A percentile compares a stretch with the other conserved stretches of the same genome.
These are phyloP conservation scores for Chelon labrosus DNA, from an alignment of 2,797 vertebrate species.

Conservation along the genomic window DNA sequence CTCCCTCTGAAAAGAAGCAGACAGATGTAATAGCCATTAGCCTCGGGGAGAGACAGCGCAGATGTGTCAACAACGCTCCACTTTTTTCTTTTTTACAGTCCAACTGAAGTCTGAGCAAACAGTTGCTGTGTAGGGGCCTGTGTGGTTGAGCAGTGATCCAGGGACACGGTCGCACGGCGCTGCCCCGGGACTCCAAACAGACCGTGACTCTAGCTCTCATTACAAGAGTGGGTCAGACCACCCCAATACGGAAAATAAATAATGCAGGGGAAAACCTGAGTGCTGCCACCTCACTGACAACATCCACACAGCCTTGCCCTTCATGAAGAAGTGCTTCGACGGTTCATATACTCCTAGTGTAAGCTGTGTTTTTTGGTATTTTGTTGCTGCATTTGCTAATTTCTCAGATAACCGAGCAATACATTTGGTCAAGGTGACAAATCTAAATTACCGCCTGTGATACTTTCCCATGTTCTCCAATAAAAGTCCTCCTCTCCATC, in stretches of 20 bases:
- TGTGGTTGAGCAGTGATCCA: conserved; percentile 82
- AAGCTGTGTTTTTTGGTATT: conserved; percentile 25
- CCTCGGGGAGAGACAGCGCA: conserved; percentile 75
- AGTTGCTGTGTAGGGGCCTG: conserved; percentile 73
- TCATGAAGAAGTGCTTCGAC: conserved; percentile 58
- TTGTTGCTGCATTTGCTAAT: background rate
- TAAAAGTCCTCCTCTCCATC: conserved; percentile 71
- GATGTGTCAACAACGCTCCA: conserved; percentile 81
- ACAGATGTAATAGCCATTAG: conserved; percentile 81
- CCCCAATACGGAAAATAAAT: conserved; percentile 83
- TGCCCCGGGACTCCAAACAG: conserved; percentile 80
- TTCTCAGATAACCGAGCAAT: background rate
- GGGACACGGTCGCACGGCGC: conserved; percentile 71
- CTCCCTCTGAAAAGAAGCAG: conserved; percentile 69
- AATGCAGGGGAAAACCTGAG: conserved; percentile 79
- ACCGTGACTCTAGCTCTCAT: conserved; percentile 83
- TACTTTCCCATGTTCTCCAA: conserved; percentile 36
- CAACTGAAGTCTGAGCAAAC: conserved; percentile 77
- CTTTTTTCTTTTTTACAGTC: conserved; percentile 66
- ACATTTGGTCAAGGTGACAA: background rate
- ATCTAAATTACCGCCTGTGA: conserved; percentile 19
- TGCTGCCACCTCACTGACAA: conserved; percentile 74
- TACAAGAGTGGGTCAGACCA: conserved; percentile 81
- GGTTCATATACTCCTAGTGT: conserved; percentile 54
- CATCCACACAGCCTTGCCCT: conserved; percentile 62